phyloP scores from a whole-genome alignment of 30 jellyfish, hydroid and myxozoan species.

The Turritopsis rubra region DNA sequence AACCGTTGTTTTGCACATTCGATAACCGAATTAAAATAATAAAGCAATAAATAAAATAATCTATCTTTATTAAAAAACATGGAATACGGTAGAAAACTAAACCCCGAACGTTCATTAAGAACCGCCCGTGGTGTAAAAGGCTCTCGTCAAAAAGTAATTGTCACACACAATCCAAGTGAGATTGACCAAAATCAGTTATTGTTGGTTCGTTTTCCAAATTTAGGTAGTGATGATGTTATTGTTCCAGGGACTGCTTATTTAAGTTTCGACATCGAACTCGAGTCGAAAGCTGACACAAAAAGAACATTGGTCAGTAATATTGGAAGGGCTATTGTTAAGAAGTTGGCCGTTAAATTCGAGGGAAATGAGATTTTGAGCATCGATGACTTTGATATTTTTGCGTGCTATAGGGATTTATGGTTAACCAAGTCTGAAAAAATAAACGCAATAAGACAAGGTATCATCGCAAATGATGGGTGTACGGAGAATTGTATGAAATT shows the following conservation, averaged over 20 bases:
- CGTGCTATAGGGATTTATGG: conserved; percentile 1
- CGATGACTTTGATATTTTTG: conserved; percentile 1
- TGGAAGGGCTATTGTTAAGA: too few species aligned
- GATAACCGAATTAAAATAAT: neutral
- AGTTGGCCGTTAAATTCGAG: too few species aligned
- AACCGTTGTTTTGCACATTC: neutral
- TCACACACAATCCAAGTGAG: too few species aligned
- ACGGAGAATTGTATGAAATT: neutral
- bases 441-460: conserved; percentile 5
- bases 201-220: neutral
- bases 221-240: conserved; percentile 1
- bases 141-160: neutral
- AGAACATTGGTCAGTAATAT: too few species aligned
- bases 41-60: too few species aligned
- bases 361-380: conserved; percentile 5
- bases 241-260: conserved; percentile 1
- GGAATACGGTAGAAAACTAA: too few species aligned
- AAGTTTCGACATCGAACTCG: conserved; percentile 9
- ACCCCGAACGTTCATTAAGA: too few species aligned
- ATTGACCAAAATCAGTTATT: too few species aligned
- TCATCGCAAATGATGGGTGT: neutral
- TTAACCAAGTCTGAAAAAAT: neutral
- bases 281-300: neutral
- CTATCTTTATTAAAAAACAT: too few species aligned
- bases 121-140: too few species aligned